These are phyloP conservation scores for Phyllotis vaccarum DNA, from an alignment of 2,797 vertebrate genomes.

Conservation along the genomic window DNA sequence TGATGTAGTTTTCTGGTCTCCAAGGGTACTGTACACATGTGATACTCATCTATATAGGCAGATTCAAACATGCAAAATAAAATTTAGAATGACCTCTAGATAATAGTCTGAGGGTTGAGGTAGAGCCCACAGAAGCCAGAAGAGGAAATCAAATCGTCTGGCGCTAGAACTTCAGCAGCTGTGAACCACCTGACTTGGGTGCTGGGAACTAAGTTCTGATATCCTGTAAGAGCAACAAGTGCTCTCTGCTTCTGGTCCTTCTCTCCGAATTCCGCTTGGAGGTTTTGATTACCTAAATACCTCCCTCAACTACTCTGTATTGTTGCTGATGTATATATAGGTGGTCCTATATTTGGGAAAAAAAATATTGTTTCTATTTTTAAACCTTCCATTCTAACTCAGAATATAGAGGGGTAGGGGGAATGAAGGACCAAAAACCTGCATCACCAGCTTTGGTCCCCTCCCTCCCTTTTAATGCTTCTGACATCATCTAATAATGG, in stretches of 20 bases:
- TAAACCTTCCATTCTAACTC: constrained; percentile 48
- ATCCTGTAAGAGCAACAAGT: background rate
- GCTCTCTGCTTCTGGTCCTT: background rate
- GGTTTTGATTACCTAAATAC: constrained; percentile 36
- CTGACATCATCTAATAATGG: background rate
- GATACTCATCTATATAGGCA: no score
- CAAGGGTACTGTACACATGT: no score
- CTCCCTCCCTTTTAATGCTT: background rate
- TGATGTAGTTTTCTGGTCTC: no score
- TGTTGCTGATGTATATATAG: background rate
- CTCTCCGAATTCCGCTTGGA: background rate
- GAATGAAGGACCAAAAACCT: constrained; percentile 36
- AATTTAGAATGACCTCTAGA: no score
- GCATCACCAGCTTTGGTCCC: constrained; percentile 23
- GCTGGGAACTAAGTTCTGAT: background rate
- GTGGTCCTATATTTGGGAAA: background rate
- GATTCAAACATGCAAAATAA: no score
- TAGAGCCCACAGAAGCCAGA: background rate
- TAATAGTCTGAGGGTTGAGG: no score
- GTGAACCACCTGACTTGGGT: background rate
- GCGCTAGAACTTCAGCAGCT: background rate
- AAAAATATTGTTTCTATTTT: background rate
- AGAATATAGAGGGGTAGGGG: background rate
- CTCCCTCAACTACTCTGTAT: background rate
- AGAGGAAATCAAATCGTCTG: background rate